Percentiles rank a stretch among this genome's conserved stretches.
These are phyloP conservation scores for Liasis olivaceus DNA, from an alignment of 2,797 vertebrate species.

Conservation along the genomic window DNA sequence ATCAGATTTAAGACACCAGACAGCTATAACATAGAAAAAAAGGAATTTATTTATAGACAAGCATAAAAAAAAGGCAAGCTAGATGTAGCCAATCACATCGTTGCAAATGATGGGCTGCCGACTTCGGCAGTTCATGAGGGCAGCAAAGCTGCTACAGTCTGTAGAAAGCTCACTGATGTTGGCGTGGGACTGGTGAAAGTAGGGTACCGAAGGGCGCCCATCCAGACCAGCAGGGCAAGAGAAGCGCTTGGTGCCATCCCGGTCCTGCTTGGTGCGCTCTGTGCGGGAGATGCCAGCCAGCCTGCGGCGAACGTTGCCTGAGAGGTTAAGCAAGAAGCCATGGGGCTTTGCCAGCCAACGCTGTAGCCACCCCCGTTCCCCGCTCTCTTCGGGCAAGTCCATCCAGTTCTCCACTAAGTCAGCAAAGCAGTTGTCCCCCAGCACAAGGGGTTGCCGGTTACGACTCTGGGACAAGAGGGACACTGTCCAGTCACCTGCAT, in stretches of 20 bases:
- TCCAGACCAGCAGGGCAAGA: slow-evolving; percentile 87
- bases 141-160: slow-evolving; percentile 86
- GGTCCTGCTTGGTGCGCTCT: slow-evolving; percentile 61
- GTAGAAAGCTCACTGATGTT: slow-evolving; percentile 83
- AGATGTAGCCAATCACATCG: slow-evolving; percentile 93
- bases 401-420: slow-evolving; percentile 99
- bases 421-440: slow-evolving; percentile 97
- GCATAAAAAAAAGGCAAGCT: slow-evolving; percentile 57
- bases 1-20: not conserved
- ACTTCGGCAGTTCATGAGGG: slow-evolving; percentile 94
- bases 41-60: slow-evolving; percentile 65
- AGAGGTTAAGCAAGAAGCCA: slow-evolving; percentile 90
- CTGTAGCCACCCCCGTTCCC: slow-evolving; percentile 76
- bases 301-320: slow-evolving; percentile 81
- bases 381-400: slow-evolving; percentile 89
- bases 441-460: slow-evolving; percentile 91
- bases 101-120: slow-evolving; percentile 96
- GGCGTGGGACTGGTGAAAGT: slow-evolving; percentile 90
- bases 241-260: slow-evolving; percentile 81
- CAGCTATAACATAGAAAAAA: not conserved
- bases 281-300: slow-evolving; percentile 84
- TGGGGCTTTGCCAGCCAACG: slow-evolving; percentile 84
- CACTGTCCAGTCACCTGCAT: slow-evolving; percentile 90
- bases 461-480: slow-evolving; percentile 89
- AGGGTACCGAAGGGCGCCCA: slow-evolving; percentile 80